Evolutionary conservation across 2,888 invertebrate genomes (phyloP).

Genomic region (Megaustenia siamemsis): DNA sequence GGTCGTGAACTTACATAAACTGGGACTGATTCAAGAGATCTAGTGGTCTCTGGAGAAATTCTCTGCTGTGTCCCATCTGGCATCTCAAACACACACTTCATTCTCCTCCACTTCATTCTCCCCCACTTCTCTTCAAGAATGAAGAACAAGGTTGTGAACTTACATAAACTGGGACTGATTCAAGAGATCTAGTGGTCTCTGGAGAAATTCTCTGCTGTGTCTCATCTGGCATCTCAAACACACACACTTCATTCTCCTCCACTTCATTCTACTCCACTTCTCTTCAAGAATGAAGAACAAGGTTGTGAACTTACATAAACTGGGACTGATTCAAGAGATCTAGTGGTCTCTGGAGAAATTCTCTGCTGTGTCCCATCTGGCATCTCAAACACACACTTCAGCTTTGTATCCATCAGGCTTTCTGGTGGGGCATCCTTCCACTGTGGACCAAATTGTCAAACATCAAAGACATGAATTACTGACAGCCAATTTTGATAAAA

Average conservation of each 20-base stretch:
- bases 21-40: slow-evolving; percentile 6
- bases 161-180: slow-evolving; percentile 15
- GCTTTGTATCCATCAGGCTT: slow-evolving; percentile 95
- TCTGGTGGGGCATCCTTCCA: slow-evolving; percentile 92
- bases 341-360: slow-evolving; percentile 9
- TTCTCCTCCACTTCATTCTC: too few relatives aligned
- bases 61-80: slow-evolving; percentile 78
- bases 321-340: slow-evolving; percentile 6
- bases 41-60: slow-evolving; percentile 9
- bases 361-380: slow-evolving; percentile 78
- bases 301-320: slow-evolving; percentile 21
- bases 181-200: slow-evolving; percentile 2
- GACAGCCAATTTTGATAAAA: too few relatives aligned
- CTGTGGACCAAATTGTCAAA: too few relatives aligned
- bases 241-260: slow-evolving; percentile 85
- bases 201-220: slow-evolving; percentile 35
- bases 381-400: slow-evolving; percentile 96
- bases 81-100: slow-evolving; percentile 96
- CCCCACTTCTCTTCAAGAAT: too few relatives aligned
- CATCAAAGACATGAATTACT: too few relatives aligned
- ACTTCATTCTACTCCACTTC: too few relatives aligned
- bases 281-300: too few relatives aligned
- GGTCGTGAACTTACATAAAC: slow-evolving; percentile 21
- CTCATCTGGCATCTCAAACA: slow-evolving; percentile 88
- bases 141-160: too few relatives aligned